Evolutionary conservation across 2,113 vertebrate species (phyloP).

Genomic region (Stegastes partitus): DNA sequence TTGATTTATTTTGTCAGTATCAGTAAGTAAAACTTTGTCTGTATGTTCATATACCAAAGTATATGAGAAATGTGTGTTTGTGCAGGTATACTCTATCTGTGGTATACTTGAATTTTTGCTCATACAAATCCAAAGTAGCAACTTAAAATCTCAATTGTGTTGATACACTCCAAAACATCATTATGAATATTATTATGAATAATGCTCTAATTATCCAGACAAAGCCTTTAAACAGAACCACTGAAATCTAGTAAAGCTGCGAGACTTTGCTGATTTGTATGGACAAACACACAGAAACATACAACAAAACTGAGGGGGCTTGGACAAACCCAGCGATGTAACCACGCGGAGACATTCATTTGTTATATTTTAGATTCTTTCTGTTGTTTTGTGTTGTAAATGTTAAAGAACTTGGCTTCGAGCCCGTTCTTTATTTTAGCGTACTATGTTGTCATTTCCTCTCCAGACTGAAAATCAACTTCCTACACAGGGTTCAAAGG

Average conservation of each 20-base stretch:
- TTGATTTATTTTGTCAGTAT: conserved; percentile 43
- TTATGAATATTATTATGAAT: too few species aligned
- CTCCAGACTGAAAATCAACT: conserved; percentile 18
- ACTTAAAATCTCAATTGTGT: neutral
- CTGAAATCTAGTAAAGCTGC: neutral
- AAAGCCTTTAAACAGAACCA: neutral
- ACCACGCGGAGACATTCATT: conserved; percentile 42
- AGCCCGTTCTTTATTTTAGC: conserved; percentile 34
- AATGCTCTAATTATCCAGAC: too few species aligned
- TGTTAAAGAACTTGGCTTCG: conserved; percentile 35
- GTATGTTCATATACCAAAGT: conserved; percentile 86
- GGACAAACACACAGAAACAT: conserved; percentile 82
- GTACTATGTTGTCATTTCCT: conserved; percentile 40
- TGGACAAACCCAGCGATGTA: conserved; percentile 66
- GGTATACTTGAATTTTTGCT: conserved; percentile 68
- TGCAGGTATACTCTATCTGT: conserved; percentile 61
- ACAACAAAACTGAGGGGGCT: conserved; percentile 81
- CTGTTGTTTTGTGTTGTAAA: conserved; percentile 58
- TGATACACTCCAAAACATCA: rapidly evolving
- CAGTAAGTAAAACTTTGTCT: conserved; percentile 86
- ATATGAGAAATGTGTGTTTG: conserved; percentile 85
- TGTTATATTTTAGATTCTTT: conserved; percentile 37
- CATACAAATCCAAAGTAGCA: conserved; percentile 78
- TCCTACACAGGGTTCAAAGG: conserved; percentile 53
- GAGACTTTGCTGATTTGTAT: conserved; percentile 80